A percentile compares a stretch with the other conserved stretches of the same genome.
These are phyloP conservation scores for Mechanitis messenoides DNA, from an alignment of 2,888 invertebrate species.

Conservation along the genomic window DNA sequence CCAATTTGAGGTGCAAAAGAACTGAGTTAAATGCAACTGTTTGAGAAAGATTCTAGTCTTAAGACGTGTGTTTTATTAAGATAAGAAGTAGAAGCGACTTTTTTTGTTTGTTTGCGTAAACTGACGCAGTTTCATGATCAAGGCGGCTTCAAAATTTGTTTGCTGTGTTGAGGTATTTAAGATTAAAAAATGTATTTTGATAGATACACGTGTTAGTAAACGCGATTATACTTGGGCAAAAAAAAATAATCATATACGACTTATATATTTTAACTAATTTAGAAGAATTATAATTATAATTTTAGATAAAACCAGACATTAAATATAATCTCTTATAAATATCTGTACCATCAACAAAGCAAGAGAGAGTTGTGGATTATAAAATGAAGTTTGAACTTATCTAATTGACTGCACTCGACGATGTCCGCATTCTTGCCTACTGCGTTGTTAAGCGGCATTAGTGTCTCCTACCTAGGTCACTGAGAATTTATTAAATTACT, in stretches of 20 bases:
- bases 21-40: no score
- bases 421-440: conserved; percentile 18
- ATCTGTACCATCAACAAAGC: no score
- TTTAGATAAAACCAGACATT: no score
- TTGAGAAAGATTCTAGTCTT: neutral
- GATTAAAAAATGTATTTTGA: conserved; percentile 3
- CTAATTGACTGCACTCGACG: conserved; percentile 10
- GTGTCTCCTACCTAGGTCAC: conserved; percentile 14
- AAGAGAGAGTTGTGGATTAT: neutral
- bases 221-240: no score
- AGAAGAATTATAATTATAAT: no score
- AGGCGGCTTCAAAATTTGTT: conserved; percentile 8
- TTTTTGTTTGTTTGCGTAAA: conserved; percentile 16
- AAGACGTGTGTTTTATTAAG: conserved; percentile 11
- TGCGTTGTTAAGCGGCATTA: conserved; percentile 16
- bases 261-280: no score
- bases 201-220: no score
- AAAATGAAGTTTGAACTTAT: conserved; percentile 12
- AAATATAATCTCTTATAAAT: no score
- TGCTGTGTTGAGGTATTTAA: conserved; percentile 7
- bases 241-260: no score
- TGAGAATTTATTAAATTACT: conserved; percentile 12
- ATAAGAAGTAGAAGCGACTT: conserved; percentile 5
- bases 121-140: conserved; percentile 22
- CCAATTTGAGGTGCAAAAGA: no score